A percentile compares a stretch with the other conserved stretches of the same genome.
These are phyloP conservation scores for Trichogramma pretiosum DNA, from an alignment of 1,140 invertebrate genomes.

Conservation along the genomic window DNA sequence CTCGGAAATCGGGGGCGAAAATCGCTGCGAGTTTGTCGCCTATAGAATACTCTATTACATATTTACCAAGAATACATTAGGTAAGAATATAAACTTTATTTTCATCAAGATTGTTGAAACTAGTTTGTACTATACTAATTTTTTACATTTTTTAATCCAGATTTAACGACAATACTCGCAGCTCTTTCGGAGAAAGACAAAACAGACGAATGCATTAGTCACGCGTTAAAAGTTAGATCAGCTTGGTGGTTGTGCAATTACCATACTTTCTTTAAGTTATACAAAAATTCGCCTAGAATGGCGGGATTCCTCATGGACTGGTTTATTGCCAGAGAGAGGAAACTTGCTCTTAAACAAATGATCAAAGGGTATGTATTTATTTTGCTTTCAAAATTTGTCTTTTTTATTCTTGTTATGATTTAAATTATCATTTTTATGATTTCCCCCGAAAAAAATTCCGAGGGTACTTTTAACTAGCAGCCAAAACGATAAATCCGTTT, in stretches of 20 bases:
- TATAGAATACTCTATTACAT: conserved; percentile 96
- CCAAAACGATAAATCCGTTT: too few relatives aligned
- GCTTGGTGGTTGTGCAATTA: conserved; percentile 89
- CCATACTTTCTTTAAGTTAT: conserved; percentile 85
- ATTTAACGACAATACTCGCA: conserved; percentile 84
- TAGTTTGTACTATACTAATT: conserved; percentile 15
- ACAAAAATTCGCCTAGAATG: conserved; percentile 83
- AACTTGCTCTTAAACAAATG: conserved; percentile 77
- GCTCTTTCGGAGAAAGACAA: conserved; percentile 69
- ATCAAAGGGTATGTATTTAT: conserved; percentile 96
- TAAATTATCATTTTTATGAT: not conserved
- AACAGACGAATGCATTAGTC: conserved; percentile 72
- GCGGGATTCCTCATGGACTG: conserved; percentile 94
- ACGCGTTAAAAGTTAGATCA: conserved; percentile 77
- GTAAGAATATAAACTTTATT: conserved; percentile 47
- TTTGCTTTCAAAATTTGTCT: too few relatives aligned
- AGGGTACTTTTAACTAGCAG: too few relatives aligned
- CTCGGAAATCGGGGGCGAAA: conserved; percentile 56
- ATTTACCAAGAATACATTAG: conserved; percentile 91
- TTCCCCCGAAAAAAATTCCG: too few relatives aligned
- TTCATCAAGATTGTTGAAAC: not conserved
- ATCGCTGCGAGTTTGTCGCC: conserved; percentile 84
- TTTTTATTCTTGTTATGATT: conserved; percentile 7
- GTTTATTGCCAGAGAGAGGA: conserved; percentile 90
- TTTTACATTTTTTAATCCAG: conserved; percentile 49